Evolutionary conservation across 1,140 invertebrate genomes (phyloP), one percentile per base, ranked within the genome.

Genomic region (Procambarus clarkii): DNA sequence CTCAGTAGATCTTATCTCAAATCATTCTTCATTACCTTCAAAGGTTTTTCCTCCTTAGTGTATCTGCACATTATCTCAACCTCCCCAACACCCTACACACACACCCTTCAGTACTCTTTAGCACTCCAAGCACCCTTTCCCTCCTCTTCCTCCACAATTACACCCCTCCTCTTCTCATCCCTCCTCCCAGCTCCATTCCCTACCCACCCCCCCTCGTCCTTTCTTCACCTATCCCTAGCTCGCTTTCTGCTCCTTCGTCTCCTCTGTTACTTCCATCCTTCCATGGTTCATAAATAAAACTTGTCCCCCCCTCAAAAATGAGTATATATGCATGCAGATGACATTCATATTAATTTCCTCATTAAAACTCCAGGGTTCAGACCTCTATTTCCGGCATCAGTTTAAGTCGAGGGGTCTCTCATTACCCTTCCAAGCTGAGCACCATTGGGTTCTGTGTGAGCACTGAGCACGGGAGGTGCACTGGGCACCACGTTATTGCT

Each of bases 291-390:
- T 64, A 64, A 64, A 64, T 64, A 15, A 64, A 64, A 64, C 60
- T 64, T 64, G 9, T 3, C 50, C 50, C 50, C 60, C n/a, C n/a
- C n/a, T n/a, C 9, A 64, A 64, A 64, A 64, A 64, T 15, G 13
- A 64, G 60, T 64, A 9, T 15, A 64, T 64, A 64, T 64, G 9
- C 60, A 64, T 64, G 60, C 60, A 64, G 18, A 64, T 64, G 60
- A 64, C 60, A 64, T 64, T 64, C 60, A 64, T 64, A 64, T 64
- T 64, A 64, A 64, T 64, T 18, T 64, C 60, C 60, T 64, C 60
- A 64, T 64, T 64, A 64, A 64, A 64, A 64, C 60, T 64, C 18
- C 0, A 64, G 60, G 60, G 60, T 64, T 64, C 60, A 64, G 13
- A 21, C 7, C 13, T 64, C 60, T 64, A 64, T 64, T 64, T 64